phyloP scores from a whole-genome alignment of 2,888 invertebrate genomes.

The Agrilus cyanescens region DNA sequence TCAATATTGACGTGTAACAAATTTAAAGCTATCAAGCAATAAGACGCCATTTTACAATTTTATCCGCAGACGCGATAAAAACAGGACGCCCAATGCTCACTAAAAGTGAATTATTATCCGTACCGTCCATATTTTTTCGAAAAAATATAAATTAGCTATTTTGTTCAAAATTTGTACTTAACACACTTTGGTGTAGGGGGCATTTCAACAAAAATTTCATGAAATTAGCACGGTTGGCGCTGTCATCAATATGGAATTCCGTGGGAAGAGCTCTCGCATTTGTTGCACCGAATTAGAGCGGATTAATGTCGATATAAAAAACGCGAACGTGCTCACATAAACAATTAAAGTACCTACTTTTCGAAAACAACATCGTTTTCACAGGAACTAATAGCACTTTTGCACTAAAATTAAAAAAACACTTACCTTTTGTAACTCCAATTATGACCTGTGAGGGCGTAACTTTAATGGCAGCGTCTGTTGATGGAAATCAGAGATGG shows the following conservation, averaged over 20 bases:
- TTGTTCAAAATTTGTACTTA: constrained; percentile 39
- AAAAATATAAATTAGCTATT: constrained; percentile 17
- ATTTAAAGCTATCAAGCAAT: constrained; percentile 2
- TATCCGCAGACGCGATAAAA: constrained; percentile 19
- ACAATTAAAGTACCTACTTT: no score
- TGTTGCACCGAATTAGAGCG: no score
- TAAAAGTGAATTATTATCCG: constrained; percentile 4
- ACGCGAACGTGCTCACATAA: no score
- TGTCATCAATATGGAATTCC: constrained; percentile 49
- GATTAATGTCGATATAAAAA: no score
- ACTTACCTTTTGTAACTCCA: constrained; percentile 37
- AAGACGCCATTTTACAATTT: constrained; percentile 26
- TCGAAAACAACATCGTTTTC: no score
- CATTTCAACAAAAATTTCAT: constrained; percentile 54
- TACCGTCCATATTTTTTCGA: constrained; percentile 3
- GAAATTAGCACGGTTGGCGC: constrained; percentile 58
- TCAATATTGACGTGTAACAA: no score
- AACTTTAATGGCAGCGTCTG: constrained; percentile 37
- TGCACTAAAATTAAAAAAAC: neutral
- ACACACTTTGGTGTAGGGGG: constrained; percentile 42
- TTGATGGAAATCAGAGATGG: constrained; percentile 37
- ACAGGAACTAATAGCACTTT: neutral
- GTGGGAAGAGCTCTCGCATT: constrained; percentile 22
- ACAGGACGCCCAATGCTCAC: constrained; percentile 14
- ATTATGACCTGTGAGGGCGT: constrained; percentile 48